These are phyloP conservation scores for Alosa sapidissima DNA, from an alignment of 2,797 vertebrate genomes.

Conservation along the genomic window DNA sequence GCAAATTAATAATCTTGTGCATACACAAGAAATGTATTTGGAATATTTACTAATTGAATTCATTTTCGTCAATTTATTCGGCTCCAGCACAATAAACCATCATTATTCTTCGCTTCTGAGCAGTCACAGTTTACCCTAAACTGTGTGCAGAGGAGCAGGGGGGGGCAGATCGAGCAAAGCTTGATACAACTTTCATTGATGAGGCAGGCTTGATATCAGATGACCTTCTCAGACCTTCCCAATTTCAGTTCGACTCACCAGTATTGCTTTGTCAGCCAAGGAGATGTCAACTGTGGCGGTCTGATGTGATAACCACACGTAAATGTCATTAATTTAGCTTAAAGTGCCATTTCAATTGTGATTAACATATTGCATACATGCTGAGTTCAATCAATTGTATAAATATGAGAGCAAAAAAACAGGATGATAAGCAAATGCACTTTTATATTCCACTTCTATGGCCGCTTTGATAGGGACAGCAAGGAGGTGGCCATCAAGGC, in stretches of 20 bases:
- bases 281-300: neutral
- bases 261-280: neutral
- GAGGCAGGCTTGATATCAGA: neutral
- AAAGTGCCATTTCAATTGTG: neutral
- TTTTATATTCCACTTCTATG: neutral
- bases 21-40: neutral
- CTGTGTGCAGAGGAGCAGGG: too few species aligned
- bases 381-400: neutral
- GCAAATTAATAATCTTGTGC: neutral
- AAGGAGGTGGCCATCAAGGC: too few species aligned
- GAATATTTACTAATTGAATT: constrained; percentile 3
- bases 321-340: neutral
- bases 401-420: neutral
- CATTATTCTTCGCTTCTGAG: neutral
- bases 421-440: too few species aligned
- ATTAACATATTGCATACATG: neutral
- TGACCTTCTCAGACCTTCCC: neutral
- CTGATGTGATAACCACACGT: neutral
- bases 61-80: neutral
- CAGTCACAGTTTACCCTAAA: neutral
- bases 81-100: neutral
- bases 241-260: neutral
- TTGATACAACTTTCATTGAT: neutral
- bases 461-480: too few species aligned
- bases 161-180: neutral